phyloP scores from a whole-genome alignment of 1,140 invertebrate species.

The Radopholus similis region DNA sequence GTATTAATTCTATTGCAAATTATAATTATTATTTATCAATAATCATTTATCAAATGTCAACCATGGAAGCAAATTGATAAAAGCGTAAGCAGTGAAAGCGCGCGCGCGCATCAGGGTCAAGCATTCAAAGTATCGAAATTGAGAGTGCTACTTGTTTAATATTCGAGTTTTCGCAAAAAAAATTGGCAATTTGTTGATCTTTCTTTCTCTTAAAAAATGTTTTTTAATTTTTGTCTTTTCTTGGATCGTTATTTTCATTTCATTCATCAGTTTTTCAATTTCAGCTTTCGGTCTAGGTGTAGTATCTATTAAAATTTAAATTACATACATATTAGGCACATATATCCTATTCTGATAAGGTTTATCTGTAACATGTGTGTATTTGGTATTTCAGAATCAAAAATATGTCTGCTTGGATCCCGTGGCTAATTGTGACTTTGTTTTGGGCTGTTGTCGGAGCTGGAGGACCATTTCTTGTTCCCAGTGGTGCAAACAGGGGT shows the following conservation, averaged over 20 bases:
- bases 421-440: slow-evolving; percentile 53
- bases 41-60: too few relatives aligned
- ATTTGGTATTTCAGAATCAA: neutral
- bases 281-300: too few relatives aligned
- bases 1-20: slow-evolving; percentile 7
- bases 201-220: neutral
- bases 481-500: slow-evolving; percentile 52
- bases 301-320: too few relatives aligned
- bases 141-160: too few relatives aligned
- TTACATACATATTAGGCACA: too few relatives aligned
- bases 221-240: neutral
- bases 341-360: too few relatives aligned
- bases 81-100: too few relatives aligned
- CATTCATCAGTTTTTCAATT: too few relatives aligned
- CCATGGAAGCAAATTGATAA: too few relatives aligned
- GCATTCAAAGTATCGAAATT: too few relatives aligned
- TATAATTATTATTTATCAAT: neutral
- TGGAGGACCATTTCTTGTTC: slow-evolving; percentile 57
- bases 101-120: too few relatives aligned
- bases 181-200: too few relatives aligned
- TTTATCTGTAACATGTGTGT: neutral
- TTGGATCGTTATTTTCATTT: neutral
- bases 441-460: slow-evolving; percentile 55
- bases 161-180: neutral
- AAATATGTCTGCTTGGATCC: slow-evolving; percentile 55